Conservation (phyloP, 2,113 vertebrate genomes). For the Strix aluco region DNA sequence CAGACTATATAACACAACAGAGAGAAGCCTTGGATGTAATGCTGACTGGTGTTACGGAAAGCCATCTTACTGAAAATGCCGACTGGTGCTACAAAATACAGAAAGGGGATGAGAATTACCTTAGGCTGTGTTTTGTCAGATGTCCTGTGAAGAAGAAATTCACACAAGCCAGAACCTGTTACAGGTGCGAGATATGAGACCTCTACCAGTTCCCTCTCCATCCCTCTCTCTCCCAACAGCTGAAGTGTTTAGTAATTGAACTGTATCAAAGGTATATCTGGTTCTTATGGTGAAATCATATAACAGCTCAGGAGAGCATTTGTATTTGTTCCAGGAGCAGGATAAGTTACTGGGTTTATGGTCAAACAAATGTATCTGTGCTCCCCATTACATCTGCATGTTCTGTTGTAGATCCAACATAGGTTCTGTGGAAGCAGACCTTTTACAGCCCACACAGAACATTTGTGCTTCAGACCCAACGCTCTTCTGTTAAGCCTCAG, state of each 20-base stretch:
- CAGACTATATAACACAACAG: neutral
- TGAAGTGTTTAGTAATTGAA: neutral
- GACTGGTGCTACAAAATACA: neutral
- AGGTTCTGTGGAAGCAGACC: neutral
- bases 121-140: neutral
- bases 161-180: neutral
- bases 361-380: neutral
- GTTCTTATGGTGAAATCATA: neutral
- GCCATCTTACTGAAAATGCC: neutral
- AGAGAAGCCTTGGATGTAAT: neutral
- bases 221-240: neutral
- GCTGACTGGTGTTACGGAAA: neutral
- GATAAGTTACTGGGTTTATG: neutral
- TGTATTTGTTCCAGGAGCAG: neutral
- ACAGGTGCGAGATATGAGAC: neutral
- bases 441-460: neutral
- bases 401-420: neutral
- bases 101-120: neutral
- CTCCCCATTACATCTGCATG: neutral
- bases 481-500: neutral
- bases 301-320: neutral
- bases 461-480: neutral
- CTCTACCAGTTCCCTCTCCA: neutral
- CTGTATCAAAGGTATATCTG: neutral
- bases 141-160: neutral